Percentiles rank a stretch among this genome's conserved stretches.
Conservation (phyloP, 2,888 invertebrate species). For the Agrochola lychnidis region DNA sequence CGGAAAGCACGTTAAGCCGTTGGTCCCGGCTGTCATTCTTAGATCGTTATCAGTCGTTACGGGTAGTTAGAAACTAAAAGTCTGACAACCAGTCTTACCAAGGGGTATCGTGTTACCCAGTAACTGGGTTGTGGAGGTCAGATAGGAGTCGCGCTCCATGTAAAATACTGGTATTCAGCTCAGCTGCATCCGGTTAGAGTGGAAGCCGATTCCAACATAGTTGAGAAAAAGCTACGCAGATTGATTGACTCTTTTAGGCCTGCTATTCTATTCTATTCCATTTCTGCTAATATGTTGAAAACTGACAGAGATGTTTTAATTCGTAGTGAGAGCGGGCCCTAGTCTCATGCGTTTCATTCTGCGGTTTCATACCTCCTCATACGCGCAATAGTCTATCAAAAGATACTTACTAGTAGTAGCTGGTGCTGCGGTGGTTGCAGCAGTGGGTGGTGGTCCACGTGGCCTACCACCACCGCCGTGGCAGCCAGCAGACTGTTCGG, state of each 20-base stretch:
- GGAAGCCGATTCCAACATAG: not conserved
- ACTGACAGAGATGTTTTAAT: not conserved
- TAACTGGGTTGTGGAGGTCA: no score
- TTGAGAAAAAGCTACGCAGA: no score
- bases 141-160: no score
- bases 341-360: not conserved
- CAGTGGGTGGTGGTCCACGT: constrained; percentile 24
- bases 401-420: constrained; percentile 34
- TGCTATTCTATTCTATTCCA: no score
- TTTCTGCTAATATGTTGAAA: no score
- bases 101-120: no score
- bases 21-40: no score
- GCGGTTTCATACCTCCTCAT: not conserved
- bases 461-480: constrained; percentile 25
- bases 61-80: no score
- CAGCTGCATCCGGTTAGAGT: no score
- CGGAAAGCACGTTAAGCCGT: no score
- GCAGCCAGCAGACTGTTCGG: constrained; percentile 32
- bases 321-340: not conserved
- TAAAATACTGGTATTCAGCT: not conserved
- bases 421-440: constrained; percentile 37
- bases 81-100: no score
- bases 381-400: not conserved
- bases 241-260: not conserved
- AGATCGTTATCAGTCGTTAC: no score